Percentiles rank a stretch among this genome's conserved stretches.
Conservation (phyloP, 2,797 vertebrate genomes). For the Glossophaga mutica region DNA sequence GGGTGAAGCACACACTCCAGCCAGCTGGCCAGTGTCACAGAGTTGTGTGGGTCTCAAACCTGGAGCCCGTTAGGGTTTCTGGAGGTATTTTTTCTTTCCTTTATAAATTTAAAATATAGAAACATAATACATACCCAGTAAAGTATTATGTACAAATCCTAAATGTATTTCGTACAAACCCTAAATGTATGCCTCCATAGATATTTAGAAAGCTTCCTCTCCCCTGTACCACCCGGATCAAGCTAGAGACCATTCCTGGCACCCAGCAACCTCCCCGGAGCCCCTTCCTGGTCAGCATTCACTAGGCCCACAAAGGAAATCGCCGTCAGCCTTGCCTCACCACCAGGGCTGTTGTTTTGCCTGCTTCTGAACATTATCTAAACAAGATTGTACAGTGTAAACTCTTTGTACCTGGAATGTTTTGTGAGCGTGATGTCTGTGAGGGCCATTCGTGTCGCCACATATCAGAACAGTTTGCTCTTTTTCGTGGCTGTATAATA, state of each 20-base stretch:
- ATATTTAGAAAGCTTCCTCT: background rate
- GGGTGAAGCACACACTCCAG: background rate
- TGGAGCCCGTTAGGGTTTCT: background rate
- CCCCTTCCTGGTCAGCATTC: background rate
- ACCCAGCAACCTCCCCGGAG: background rate
- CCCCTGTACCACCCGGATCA: background rate
- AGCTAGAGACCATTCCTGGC: background rate
- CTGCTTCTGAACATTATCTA: background rate
- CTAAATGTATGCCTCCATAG: background rate
- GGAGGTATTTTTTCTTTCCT: background rate
- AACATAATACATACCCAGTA: background rate
- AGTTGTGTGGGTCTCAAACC: background rate
- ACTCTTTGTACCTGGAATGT: background rate
- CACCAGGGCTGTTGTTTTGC: background rate
- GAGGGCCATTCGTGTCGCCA: background rate
- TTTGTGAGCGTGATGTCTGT: background rate
- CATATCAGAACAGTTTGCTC: background rate
- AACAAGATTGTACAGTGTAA: background rate
- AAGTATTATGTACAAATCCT: background rate
- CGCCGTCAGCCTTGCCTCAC: too few species aligned
- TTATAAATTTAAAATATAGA: background rate
- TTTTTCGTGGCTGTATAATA: background rate
- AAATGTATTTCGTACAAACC: background rate
- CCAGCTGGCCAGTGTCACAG: background rate
- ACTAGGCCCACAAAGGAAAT: background rate